Evolutionary conservation across 2,113 vertebrate genomes (phyloP).

Genomic region (Trematomus loennbergii): DNA sequence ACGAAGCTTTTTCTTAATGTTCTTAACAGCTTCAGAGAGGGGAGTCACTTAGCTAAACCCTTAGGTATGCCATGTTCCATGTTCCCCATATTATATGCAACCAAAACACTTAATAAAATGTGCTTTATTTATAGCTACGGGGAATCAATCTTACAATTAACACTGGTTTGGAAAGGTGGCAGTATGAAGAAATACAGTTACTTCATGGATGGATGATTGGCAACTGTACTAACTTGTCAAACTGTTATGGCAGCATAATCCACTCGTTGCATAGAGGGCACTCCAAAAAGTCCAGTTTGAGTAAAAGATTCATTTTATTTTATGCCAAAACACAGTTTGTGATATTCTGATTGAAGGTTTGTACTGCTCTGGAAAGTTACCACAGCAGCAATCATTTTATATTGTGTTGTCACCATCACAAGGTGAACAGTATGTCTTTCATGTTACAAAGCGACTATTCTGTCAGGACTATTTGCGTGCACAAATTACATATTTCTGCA

Average conservation of each 20-base stretch:
- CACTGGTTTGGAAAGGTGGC: not conserved
- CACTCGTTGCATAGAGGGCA: not conserved
- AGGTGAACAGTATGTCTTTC: not conserved
- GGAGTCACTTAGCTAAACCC: constrained; percentile 30
- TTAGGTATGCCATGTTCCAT: constrained; percentile 18
- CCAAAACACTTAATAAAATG: constrained; percentile 47
- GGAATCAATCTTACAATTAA: constrained; percentile 28
- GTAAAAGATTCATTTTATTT: not conserved
- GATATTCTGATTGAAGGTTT: not conserved
- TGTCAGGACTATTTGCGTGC: not conserved
- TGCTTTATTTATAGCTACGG: constrained; percentile 40
- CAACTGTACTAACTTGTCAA: not conserved
- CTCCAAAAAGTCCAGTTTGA: constrained; percentile 6
- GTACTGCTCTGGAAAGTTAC: not conserved
- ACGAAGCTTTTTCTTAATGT: constrained; percentile 19
- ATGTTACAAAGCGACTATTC: not conserved
- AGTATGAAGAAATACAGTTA: not conserved
- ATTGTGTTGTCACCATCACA: not conserved
- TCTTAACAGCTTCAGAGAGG: constrained; percentile 38
- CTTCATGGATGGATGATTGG: not conserved
- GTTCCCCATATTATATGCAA: constrained; percentile 24
- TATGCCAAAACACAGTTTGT: not conserved
- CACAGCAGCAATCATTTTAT: not conserved
- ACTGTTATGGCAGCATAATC: constrained; percentile 1
- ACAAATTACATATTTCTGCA: not conserved